Evolutionary conservation across 2,797 vertebrate genomes (phyloP), one percentile per base, ranked within the genome.

Genomic region (Gouania willdenowi): DNA sequence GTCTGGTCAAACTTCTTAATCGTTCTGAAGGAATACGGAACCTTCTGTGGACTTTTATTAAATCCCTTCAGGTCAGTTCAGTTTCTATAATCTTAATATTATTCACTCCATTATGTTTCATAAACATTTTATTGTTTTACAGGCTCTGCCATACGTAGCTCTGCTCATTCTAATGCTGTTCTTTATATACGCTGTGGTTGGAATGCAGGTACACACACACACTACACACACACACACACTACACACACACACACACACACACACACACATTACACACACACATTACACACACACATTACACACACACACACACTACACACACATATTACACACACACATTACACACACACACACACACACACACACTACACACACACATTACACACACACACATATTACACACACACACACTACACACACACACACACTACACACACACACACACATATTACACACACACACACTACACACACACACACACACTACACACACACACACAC

Each of bases 31-130:
- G 94, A 0, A 93, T 96, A 36, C 86, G 94, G 19, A 97, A 93
- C 3, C 86, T 97, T 20, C 84, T 97, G 26, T 97, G 94, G 94
- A 97, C 94, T 1, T 97, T 97, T 77, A 95, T 97, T 72, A 97
- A 97, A 63, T 94, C 94, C 23, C 94, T 97, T 48, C 94, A 95
- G 91, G 94, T 95, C 12, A 11, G 31, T 24, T 33, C 4, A 23
- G 9, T 14, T 14, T 36, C 18, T 54, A 7, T n/a, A n/a, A n/a
- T n/a, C n/a, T n/a, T n/a, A n/a, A n/a, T n/a, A n/a, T n/a, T n/a
- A n/a, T n/a, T n/a, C n/a, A n/a, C n/a, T n/a, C n/a, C n/a, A n/a
- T n/a, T n/a, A n/a, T n/a, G n/a, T n/a, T n/a, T n/a, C n/a, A n/a
- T n/a, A n/a, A n/a, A n/a, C 3, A 44, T 27, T 10, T 33, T 6